Evolutionary conservation across 2,888 invertebrate genomes (phyloP), one percentile per base, ranked within the genome.

Genomic region (Cetonia aurata): DNA sequence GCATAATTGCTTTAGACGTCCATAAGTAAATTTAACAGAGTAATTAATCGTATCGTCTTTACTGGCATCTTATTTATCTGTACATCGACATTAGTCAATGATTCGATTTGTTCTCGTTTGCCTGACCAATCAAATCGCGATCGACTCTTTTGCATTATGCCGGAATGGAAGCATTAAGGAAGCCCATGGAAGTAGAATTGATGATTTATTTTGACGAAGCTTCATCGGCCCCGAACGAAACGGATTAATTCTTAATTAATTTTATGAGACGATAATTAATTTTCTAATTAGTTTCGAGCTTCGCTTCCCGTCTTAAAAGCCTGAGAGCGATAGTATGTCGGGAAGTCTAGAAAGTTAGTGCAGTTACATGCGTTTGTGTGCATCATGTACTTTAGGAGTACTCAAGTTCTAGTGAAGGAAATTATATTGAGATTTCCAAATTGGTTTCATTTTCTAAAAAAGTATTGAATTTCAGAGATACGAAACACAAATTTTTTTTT

Each of bases 211-310:
- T 53, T 53, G 53, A 31, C 25, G 53, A 53, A n/a, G 2, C 12
- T 31, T 53, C 53, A n/a, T 12, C 31, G 19, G 0, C 12, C 53
- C 6, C 33, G 56, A 37, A 56, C 33, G 37, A 56, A 37, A 56
- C 19, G 56, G 56, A 56, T 56, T 56, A 56, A 37, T 37, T 13
- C 56, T 8, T 53, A 53, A 53, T 53, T 53, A 53, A 53, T 19
- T 53, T 19, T 53, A 53, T 53, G 53, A 53, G 19, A 19, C 9
- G 53, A 55, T 33, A 55, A 53, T 13, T 53, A 53, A 55, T 56
- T 33, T 56, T 37, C 56, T 37, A 56, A 56, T 56, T 56, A 56
- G 56, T 56, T 56, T 56, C 15, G 56, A 13, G 37, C n/a, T 37
- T 9, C 56, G 37, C 13, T 56, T 56, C 31, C 6, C 12, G 12